phyloP scores from a whole-genome alignment of 2,113 vertebrate genomes.

The Scophthalmus maximus region DNA sequence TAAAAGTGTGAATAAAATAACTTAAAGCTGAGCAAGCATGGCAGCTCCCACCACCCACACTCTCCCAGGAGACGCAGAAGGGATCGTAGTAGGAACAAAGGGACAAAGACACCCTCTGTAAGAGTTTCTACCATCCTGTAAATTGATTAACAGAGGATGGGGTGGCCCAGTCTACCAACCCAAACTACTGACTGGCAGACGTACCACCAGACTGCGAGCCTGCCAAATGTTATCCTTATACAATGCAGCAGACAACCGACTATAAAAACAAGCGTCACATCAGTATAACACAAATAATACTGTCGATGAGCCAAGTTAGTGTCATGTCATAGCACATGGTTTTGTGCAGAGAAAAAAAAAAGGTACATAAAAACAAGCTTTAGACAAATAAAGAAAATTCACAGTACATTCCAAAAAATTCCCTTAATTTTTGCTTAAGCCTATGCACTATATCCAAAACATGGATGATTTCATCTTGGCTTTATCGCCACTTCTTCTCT shows the following conservation, averaged over 20 bases:
- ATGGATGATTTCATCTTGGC: slow-evolving; percentile 67
- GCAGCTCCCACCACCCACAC: slow-evolving; percentile 80
- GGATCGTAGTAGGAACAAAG: slow-evolving; percentile 78
- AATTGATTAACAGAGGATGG: slow-evolving; percentile 81
- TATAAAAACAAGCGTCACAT: slow-evolving; percentile 53
- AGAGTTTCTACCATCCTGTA: slow-evolving; percentile 80
- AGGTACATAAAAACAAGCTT: not conserved
- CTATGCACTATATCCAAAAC: slow-evolving; percentile 37
- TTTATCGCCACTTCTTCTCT: slow-evolving; percentile 61
- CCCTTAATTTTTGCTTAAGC: slow-evolving; percentile 52
- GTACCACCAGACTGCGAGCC: slow-evolving; percentile 54
- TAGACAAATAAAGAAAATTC: no score
- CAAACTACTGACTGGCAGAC: slow-evolving; percentile 74
- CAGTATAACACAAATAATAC: slow-evolving; percentile 38
- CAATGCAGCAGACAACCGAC: slow-evolving; percentile 21
- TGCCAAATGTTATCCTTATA: slow-evolving; percentile 64
- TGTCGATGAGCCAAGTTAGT: slow-evolving; percentile 50
- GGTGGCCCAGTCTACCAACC: slow-evolving; percentile 61
- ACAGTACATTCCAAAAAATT: slow-evolving; percentile 42
- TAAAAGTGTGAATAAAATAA: slow-evolving; percentile 86
- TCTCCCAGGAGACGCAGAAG: slow-evolving; percentile 76
- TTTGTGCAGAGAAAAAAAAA: not conserved
- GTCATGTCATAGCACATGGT: slow-evolving; percentile 31
- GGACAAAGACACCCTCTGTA: slow-evolving; percentile 79
- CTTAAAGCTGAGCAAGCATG: slow-evolving; percentile 82